Percentiles rank a stretch among this genome's conserved stretches.
Conservation (phyloP, 30 jellyfish, hydroid and myxozoan species). For the Phacellophora camtschatica region DNA sequence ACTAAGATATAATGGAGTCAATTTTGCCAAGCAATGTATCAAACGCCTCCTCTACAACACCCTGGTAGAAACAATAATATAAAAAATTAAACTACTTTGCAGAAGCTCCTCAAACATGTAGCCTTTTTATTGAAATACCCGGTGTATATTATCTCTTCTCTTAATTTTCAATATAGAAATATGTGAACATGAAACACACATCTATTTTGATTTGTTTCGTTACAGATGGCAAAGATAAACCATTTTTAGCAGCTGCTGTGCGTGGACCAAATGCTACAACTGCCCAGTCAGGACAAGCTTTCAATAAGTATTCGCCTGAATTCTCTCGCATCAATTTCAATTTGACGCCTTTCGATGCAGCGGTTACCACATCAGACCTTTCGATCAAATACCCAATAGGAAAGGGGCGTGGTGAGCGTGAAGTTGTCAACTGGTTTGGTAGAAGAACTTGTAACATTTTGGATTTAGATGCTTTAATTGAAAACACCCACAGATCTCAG, state of each 20-base stretch:
- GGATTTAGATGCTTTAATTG: slow-evolving; percentile 10
- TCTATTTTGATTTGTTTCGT: not conserved
- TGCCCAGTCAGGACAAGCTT: slow-evolving; percentile 27
- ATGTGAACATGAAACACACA: too few species aligned
- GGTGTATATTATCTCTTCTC: too few species aligned
- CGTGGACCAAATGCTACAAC: slow-evolving; percentile 63
- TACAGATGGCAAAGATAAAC: slow-evolving; percentile 46
- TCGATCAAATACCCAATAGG: slow-evolving; percentile 53
- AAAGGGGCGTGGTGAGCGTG: slow-evolving; percentile 75
- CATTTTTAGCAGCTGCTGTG: slow-evolving; percentile 51
- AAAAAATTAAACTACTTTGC: too few species aligned
- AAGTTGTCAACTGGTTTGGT: slow-evolving; percentile 71
- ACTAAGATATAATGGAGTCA: too few species aligned
- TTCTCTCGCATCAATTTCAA: slow-evolving; percentile 22
- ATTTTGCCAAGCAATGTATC: too few species aligned
- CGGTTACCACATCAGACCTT: slow-evolving; percentile 22
- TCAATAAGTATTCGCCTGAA: slow-evolving; percentile 26
- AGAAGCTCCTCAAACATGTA: too few species aligned
- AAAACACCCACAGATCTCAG: not conserved
- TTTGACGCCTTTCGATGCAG: slow-evolving; percentile 1
- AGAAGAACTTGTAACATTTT: slow-evolving; percentile 5
- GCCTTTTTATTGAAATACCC: too few species aligned
- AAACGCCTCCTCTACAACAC: too few species aligned
- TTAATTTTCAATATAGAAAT: too few species aligned
- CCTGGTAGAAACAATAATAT: too few species aligned